phyloP scores from a whole-genome alignment of 2,797 vertebrate genomes.

The Eulemur rubriventer region DNA sequence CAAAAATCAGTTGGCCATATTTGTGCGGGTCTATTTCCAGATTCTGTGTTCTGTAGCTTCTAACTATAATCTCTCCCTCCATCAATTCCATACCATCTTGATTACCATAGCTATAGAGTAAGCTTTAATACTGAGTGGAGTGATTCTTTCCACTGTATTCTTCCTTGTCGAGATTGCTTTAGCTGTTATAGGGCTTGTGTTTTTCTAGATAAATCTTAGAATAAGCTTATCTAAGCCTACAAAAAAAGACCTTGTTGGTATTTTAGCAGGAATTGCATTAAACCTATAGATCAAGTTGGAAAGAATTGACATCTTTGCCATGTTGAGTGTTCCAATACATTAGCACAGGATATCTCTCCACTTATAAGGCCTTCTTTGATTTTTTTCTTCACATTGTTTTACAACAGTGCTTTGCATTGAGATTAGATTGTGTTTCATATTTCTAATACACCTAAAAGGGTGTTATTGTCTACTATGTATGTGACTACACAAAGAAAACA shows the following conservation, averaged over 20 bases:
- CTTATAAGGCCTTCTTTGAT: not conserved
- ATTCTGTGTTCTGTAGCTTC: not conserved
- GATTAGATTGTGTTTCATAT: slow-evolving; percentile 20
- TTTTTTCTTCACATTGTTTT: not conserved
- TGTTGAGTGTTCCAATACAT: not conserved
- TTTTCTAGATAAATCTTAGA: not conserved
- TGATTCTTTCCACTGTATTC: not conserved
- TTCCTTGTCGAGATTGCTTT: not conserved
- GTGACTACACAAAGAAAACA: not conserved
- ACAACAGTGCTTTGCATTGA: not conserved
- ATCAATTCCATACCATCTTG: not conserved
- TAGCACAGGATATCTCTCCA: not conserved
- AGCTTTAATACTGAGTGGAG: not conserved
- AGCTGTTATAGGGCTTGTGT: not conserved
- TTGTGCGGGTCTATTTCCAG: not conserved
- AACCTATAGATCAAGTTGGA: not conserved
- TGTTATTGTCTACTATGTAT: not conserved
- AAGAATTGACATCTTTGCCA: not conserved
- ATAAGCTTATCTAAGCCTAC: not conserved
- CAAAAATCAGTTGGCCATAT: not conserved
- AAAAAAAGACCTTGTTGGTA: not conserved
- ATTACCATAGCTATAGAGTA: not conserved
- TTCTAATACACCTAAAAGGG: not conserved
- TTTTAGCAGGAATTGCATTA: slow-evolving; percentile 2
- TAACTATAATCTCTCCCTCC: not conserved